phyloP scores from a whole-genome alignment of 2,113 vertebrate genomes.

The Ammodytes marinus region DNA sequence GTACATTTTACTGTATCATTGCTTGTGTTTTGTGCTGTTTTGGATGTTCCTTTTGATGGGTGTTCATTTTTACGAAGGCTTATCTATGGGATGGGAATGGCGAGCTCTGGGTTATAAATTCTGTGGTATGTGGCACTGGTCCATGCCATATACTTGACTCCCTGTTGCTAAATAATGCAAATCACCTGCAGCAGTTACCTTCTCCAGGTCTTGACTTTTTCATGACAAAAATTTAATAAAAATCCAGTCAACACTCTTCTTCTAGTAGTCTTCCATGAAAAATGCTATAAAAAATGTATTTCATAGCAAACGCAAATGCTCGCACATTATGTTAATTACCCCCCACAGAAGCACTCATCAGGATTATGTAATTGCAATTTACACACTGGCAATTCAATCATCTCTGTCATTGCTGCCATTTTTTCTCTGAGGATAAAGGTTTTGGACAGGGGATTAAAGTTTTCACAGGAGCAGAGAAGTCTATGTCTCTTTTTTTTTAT shows the following conservation, averaged over 20 bases:
- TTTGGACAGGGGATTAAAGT: conserved; percentile 26
- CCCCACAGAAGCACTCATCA: conserved; percentile 11
- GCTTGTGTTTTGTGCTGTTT: not conserved
- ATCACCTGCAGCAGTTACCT: not conserved
- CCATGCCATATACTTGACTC: not conserved
- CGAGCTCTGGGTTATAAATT: conserved; percentile 1
- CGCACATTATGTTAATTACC: conserved; percentile 35
- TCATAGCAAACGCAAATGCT: conserved; percentile 31
- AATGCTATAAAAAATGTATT: too few species aligned
- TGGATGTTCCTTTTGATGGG: not conserved
- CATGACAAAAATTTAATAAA: not conserved
- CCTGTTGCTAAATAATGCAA: not conserved
- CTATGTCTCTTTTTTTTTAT: not conserved
- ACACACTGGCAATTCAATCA: conserved; percentile 1
- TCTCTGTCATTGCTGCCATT: conserved; percentile 1
- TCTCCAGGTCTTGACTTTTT: not conserved
- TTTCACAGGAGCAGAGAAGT: conserved; percentile 26
- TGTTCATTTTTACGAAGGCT: not conserved
- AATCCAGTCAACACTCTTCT: not conserved
- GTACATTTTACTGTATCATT: not conserved
- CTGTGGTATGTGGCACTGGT: not conserved
- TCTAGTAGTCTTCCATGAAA: not conserved
- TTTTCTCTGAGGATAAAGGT: conserved; percentile 10
- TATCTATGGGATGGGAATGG: not conserved
- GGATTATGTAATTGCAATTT: not conserved